Evolutionary conservation across 2,888 invertebrate genomes (phyloP).

Genomic region (Leucophenga maculata): DNA sequence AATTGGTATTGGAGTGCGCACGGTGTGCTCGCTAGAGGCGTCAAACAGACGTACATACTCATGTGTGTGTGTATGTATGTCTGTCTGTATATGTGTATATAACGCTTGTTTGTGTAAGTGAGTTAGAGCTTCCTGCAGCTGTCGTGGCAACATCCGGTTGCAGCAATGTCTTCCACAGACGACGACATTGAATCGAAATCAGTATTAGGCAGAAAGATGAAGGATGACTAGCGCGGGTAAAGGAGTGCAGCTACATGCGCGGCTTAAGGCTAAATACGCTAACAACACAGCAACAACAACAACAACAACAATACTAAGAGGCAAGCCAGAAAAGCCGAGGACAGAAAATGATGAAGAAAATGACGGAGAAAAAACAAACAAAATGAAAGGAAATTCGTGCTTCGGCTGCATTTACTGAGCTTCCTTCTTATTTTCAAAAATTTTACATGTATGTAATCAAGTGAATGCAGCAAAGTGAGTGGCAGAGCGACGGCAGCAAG

Average conservation of each 20-base stretch:
- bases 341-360: background rate
- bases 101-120: constrained; percentile 53
- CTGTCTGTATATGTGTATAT: constrained; percentile 1
- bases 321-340: background rate
- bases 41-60: constrained; percentile 38
- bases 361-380: background rate
- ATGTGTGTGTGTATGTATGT: constrained; percentile 7
- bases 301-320: constrained; percentile 36
- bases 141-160: constrained; percentile 64
- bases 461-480: constrained; percentile 28
- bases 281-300: constrained; percentile 38
- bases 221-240: background rate
- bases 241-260: constrained; percentile 33
- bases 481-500: background rate
- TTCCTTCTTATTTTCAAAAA: constrained; percentile 42
- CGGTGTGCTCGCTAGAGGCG: constrained; percentile 39
- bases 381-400: constrained; percentile 35
- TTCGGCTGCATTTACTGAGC: constrained; percentile 43
- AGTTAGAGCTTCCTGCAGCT: constrained; percentile 66
- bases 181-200: constrained; percentile 25
- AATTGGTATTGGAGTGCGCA: constrained; percentile 46
- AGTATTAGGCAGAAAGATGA: too few relatives aligned
- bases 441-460: constrained; percentile 60
- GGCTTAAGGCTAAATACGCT: constrained; percentile 65
- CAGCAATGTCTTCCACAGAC: constrained; percentile 30